Conservation (phyloP, 2,113 vertebrate genomes). For the Aptenodytes patagonicus region DNA sequence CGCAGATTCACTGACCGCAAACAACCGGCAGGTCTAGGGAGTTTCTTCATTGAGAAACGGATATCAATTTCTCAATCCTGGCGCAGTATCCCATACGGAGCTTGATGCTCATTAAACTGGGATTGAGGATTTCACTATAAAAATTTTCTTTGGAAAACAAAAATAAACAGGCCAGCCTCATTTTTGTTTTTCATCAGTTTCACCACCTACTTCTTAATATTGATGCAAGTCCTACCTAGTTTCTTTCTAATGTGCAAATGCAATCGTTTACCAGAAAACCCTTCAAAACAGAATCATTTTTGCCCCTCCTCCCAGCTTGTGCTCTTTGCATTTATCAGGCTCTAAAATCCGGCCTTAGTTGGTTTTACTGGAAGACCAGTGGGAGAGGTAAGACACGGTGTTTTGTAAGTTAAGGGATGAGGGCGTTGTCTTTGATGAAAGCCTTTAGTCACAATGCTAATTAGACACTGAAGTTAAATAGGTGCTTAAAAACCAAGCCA, state of each 20-base stretch:
- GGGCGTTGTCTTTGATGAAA: not conserved
- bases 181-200: not conserved
- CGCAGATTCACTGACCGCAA: not conserved
- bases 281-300: not conserved
- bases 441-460: slow-evolving; percentile 3
- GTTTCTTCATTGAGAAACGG: not conserved
- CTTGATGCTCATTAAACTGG: not conserved
- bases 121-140: not conserved
- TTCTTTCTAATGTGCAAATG: not conserved
- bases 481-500: slow-evolving; percentile 8
- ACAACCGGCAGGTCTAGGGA: not conserved
- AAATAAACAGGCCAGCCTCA: not conserved
- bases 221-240: not conserved
- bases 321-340: not conserved
- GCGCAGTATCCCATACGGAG: not conserved
- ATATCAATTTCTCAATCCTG: not conserved
- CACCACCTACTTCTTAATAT: not conserved
- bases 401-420: not conserved
- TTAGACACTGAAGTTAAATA: not conserved
- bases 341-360: not conserved
- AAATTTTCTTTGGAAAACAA: not conserved
- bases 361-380: not conserved
- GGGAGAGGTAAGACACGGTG: not conserved
- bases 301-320: not conserved
- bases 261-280: not conserved